Base-by-base conservation (phyloP, 2,888 invertebrate species). In the Nesidiocoris tenuis region DNA sequence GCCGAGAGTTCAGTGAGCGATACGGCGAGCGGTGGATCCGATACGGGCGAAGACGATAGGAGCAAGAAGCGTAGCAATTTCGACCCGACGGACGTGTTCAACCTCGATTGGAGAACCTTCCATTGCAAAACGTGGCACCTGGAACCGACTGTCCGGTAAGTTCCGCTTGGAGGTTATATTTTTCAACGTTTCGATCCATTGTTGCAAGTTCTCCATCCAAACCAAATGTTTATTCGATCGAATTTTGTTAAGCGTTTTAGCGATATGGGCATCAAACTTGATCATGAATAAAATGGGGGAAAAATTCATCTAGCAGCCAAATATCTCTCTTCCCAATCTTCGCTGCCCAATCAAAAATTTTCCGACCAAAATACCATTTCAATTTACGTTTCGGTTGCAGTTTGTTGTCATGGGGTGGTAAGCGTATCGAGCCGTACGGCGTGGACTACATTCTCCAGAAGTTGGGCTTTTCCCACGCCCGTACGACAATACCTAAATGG, bases 401-500 rank as follows among this genome's bases (percentile, higher is more conserved):
- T 80, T 83, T 93, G 74, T 84, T 92, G 2, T 93, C 92, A 12
- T 95, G 95, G 95, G 95, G 93, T 72, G 97, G 97, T 65, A 96
- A 96, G 84, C 94, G 95, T 81, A 96, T 98, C 82, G 98, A 98
- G 84, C 98, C 98, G 0, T 98, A 98, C 82, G 98, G 98, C 70
- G 95, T 98, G 78, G 98, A 99, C 86, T 98, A 96, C 84, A 97
- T 99, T 82, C 88, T 99, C 68, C 96, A 98, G 86, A 97, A 98
- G 85, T 87, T 99, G 59, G 98, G 98, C 63, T 98, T 99, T 84
- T 91, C 94, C 77, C 98, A 99, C 85, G 98, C 98, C 12, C 89
- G 98, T 79, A 96, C 95, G 80, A 99, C 99, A 75, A 99, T 99
- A 83, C 99, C 99, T 76, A 99, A 99, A 86, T 99, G 98, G 96